Conservation (phyloP, 2,113 vertebrate species). For the Bos javanicus region DNA sequence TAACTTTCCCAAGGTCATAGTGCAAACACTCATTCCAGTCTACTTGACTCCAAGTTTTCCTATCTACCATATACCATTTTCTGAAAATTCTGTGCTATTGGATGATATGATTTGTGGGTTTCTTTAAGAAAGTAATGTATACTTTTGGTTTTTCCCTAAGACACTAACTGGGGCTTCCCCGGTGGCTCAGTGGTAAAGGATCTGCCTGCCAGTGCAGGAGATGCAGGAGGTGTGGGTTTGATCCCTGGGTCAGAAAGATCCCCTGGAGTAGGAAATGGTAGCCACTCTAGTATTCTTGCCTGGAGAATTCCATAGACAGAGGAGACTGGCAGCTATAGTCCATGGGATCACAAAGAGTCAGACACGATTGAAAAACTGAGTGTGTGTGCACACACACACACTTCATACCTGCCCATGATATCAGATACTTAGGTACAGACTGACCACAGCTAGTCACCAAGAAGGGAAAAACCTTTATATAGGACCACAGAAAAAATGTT, state of each 20-base stretch:
- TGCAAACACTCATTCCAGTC: neutral
- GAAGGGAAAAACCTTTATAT: neutral
- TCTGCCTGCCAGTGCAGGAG: neutral
- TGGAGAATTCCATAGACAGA: neutral
- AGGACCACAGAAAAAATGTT: neutral
- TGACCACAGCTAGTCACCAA: neutral
- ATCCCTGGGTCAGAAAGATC: neutral
- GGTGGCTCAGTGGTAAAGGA: neutral
- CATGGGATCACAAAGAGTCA: neutral
- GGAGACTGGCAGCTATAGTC: neutral
- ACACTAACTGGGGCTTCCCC: neutral
- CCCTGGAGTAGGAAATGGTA: neutral
- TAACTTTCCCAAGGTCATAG: neutral
- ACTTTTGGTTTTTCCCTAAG: neutral
- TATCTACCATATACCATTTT: neutral
- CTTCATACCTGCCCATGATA: neutral
- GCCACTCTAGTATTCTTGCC: neutral
- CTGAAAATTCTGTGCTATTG: neutral
- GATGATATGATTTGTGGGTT: neutral
- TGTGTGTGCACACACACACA: neutral
- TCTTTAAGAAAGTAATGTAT: neutral
- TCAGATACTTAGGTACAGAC: neutral
- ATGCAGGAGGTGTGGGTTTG: neutral
- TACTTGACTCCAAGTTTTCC: neutral
- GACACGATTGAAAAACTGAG: neutral